Conservation (phyloP, 2,797 vertebrate genomes). For the Crocodylus rhombifer region DNA sequence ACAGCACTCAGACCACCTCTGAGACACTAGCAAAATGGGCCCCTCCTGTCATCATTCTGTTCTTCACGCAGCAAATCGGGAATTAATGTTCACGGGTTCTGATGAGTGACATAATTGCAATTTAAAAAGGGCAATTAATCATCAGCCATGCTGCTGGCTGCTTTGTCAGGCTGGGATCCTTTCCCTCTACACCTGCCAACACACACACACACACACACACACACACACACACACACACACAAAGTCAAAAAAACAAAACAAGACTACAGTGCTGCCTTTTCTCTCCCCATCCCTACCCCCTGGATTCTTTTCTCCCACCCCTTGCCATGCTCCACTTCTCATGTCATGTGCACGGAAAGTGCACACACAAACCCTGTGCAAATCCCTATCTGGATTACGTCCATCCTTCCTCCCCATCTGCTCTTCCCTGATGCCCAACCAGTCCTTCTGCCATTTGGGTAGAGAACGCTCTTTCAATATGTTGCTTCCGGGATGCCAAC, state of each 20-base stretch:
- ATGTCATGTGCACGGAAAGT: too few relatives aligned
- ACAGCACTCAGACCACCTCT: background rate
- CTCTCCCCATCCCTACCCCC: too few relatives aligned
- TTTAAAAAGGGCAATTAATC: slow-evolving; percentile 87
- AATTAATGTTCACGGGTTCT: slow-evolving; percentile 82
- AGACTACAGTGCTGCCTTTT: too few relatives aligned
- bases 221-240: background rate
- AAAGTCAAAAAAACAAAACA: too few relatives aligned
- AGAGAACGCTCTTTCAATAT: background rate
- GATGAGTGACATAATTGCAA: slow-evolving; percentile 84
- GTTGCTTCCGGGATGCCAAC: background rate
- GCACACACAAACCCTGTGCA: background rate
- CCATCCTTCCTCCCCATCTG: background rate
- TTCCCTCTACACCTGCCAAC: slow-evolving; percentile 62
- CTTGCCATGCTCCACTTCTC: rapidly evolving
- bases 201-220: slow-evolving; percentile 14
- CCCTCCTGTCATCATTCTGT: slow-evolving; percentile 70
- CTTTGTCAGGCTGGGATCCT: slow-evolving; percentile 64
- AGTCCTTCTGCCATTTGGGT: rapidly evolving
- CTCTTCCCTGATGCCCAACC: rapidly evolving
- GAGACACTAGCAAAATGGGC: slow-evolving; percentile 29
- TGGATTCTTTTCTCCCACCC: too few relatives aligned
- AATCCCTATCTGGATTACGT: rapidly evolving
- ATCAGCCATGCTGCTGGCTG: slow-evolving; percentile 71
- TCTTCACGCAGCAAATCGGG: slow-evolving; percentile 80